These are phyloP conservation scores for Calonectris borealis DNA, from an alignment of 2,113 vertebrate genomes.

Conservation along the genomic window DNA sequence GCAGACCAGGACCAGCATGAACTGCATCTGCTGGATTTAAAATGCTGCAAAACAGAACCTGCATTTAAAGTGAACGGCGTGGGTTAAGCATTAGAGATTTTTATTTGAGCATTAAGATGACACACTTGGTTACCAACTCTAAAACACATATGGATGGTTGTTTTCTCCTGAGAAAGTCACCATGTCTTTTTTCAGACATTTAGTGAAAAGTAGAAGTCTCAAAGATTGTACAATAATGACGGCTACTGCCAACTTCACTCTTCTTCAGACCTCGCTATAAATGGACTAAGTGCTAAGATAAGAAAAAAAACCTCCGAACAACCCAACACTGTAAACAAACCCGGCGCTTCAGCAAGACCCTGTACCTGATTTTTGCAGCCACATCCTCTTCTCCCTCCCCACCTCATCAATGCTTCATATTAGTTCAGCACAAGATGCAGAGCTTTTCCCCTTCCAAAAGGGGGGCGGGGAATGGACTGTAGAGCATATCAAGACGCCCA, in stretches of 20 bases:
- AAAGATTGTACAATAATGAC: neutral
- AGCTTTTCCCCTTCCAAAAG: neutral
- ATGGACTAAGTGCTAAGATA: neutral
- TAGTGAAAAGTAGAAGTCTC: neutral
- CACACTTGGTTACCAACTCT: neutral
- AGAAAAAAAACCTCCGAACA: neutral
- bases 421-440: neutral
- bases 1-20: neutral
- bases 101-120: neutral
- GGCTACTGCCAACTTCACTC: neutral
- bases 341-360: neutral
- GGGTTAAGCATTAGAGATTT: neutral
- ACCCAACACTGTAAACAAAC: neutral
- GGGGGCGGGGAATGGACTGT: too few species aligned
- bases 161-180: neutral
- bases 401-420: neutral
- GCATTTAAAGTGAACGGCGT: neutral
- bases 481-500: fast-evolving
- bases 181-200: neutral
- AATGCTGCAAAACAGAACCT: neutral
- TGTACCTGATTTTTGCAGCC: neutral
- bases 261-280: neutral
- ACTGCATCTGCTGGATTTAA: neutral
- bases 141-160: neutral
- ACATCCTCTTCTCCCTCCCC: neutral